These are phyloP conservation scores for Penaeus japonicus DNA, from an alignment of 1,140 invertebrate genomes.

Conservation along the genomic window DNA sequence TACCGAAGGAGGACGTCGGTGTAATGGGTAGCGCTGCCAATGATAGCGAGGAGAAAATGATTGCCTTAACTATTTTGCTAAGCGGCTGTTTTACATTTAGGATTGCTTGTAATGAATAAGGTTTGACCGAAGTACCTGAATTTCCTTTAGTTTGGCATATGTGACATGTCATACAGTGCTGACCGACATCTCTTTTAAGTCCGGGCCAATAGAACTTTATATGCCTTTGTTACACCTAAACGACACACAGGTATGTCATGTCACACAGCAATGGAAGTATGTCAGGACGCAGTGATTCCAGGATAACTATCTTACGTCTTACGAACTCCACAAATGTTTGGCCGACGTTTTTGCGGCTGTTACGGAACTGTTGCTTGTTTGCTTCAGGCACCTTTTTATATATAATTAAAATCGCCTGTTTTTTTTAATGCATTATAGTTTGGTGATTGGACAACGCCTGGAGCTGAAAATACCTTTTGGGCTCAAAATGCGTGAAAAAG, in stretches of 20 bases:
- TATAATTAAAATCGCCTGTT: neutral
- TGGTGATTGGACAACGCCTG: neutral
- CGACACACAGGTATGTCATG: no score
- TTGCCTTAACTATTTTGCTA: neutral
- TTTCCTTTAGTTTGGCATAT: neutral
- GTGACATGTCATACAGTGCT: neutral
- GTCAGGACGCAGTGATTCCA: neutral
- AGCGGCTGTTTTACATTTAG: neutral
- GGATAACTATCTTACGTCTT: neutral
- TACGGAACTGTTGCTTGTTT: no score
- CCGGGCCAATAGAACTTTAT: conserved; percentile 8
- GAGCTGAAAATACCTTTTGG: neutral
- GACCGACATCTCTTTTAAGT: neutral
- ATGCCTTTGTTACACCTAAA: conserved; percentile 2
- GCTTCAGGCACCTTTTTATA: conserved; percentile 13
- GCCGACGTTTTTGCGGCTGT: no score
- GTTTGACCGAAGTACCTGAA: neutral
- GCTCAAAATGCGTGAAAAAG: conserved; percentile 3
- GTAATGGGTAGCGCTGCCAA: neutral
- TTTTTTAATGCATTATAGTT: neutral
- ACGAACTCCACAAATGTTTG: no score
- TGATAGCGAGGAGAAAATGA: conserved; percentile 10
- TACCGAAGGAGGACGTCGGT: neutral
- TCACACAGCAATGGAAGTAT: neutral
- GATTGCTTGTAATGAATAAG: neutral